phyloP scores from a whole-genome alignment of 2,888 invertebrate species.

The Morpho achilles region DNA sequence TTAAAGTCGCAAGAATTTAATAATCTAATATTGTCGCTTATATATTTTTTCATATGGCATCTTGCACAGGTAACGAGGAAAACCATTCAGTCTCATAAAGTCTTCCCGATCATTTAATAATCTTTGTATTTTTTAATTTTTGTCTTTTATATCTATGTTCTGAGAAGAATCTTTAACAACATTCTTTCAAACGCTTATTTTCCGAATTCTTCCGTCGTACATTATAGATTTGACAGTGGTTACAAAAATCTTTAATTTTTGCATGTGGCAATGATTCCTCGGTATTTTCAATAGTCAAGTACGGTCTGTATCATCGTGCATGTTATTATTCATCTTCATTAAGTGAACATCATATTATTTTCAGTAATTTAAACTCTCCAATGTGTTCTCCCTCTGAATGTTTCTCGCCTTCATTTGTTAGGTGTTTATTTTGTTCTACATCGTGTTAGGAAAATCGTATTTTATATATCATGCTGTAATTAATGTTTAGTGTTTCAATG shows the following conservation, averaged over 20 bases:
- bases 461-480: constrained; percentile 7
- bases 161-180: constrained; percentile 20
- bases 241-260: constrained; percentile 35
- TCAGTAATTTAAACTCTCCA: constrained; percentile 4
- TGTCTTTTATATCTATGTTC: constrained; percentile 29
- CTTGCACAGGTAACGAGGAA: constrained; percentile 38
- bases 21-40: constrained; percentile 41
- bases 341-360: constrained; percentile 35
- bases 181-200: constrained; percentile 33
- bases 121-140: constrained; percentile 43
- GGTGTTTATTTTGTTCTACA: constrained; percentile 6
- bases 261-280: constrained; percentile 33
- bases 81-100: constrained; percentile 46
- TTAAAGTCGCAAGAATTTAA: not conserved
- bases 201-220: constrained; percentile 32
- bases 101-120: constrained; percentile 44
- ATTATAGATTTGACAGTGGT: constrained; percentile 31
- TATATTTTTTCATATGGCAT: constrained; percentile 38
- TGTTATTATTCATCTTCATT: constrained; percentile 51
- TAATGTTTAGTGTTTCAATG: constrained; percentile 5
- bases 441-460: constrained; percentile 3
- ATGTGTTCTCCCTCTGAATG: constrained; percentile 5
- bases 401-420: constrained; percentile 1
- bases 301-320: constrained; percentile 55
- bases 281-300: constrained; percentile 44